Evolutionary conservation across 2,888 invertebrate species (phyloP).

Genomic region (Megalurothrips usitatus): DNA sequence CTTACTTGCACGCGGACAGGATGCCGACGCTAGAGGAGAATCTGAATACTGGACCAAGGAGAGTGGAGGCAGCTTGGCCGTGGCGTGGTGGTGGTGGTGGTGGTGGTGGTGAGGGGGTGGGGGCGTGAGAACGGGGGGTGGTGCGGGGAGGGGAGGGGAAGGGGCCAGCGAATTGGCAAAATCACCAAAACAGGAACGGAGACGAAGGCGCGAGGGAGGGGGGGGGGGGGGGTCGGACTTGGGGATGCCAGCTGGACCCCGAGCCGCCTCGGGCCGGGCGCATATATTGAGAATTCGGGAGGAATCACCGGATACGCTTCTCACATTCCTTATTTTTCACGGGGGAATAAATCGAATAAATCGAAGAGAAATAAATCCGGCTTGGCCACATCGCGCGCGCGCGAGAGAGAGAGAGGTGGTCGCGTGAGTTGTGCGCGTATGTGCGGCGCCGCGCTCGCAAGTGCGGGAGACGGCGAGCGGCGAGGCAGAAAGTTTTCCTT

Average conservation of each 20-base stretch:
- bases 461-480: too few relatives aligned
- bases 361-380: neutral
- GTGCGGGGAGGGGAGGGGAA: neutral
- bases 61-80: neutral
- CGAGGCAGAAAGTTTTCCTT: too few relatives aligned
- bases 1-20: conserved; percentile 24
- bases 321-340: conserved; percentile 7
- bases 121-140: conserved; percentile 17
- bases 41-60: conserved; percentile 21
- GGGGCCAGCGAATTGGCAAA: conserved; percentile 17
- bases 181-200: conserved; percentile 23
- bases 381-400: neutral
- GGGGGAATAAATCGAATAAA: neutral
- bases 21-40: conserved; percentile 7
- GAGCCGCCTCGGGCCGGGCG: neutral
- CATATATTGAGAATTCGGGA: conserved; percentile 23
- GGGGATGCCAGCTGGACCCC: neutral
- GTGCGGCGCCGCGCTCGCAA: too few relatives aligned
- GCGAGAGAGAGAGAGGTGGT: too few relatives aligned
- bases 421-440: neutral
- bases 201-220: conserved; percentile 13
- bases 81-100: neutral
- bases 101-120: neutral
- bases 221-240: neutral
- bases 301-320: conserved; percentile 1